Percentiles rank a stretch among this genome's conserved stretches.
Evolutionary conservation across 2,888 invertebrate genomes (phyloP).

Genomic region (Strigamia crassipes): DNA sequence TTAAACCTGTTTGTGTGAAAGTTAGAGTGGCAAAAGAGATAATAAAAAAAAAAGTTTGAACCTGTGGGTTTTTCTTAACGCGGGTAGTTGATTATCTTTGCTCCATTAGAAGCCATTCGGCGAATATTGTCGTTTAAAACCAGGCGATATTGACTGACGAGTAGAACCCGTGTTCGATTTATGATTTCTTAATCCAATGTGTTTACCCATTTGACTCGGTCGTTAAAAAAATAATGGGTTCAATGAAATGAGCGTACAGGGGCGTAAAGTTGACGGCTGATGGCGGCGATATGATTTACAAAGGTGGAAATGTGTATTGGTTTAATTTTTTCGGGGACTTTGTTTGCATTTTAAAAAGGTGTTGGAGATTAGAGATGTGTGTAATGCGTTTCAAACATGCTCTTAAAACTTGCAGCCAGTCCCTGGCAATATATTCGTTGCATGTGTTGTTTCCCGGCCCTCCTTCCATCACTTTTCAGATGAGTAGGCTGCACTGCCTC

Average conservation of each 20-base stretch:
- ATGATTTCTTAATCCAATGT: background rate
- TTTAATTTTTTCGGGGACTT: background rate
- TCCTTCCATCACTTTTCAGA: background rate
- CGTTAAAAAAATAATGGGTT: background rate
- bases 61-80: background rate
- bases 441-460: background rate
- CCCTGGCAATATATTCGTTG: background rate
- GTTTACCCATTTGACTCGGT: background rate
- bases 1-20: background rate
- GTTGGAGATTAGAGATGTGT: background rate
- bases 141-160: background rate
- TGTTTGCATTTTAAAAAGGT: background rate
- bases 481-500: background rate
- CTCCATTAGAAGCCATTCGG: background rate
- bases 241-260: background rate
- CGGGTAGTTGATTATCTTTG: background rate
- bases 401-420: background rate
- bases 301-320: background rate
- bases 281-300: background rate
- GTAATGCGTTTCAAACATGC: background rate
- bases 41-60: constrained; percentile 3
- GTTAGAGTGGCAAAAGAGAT: background rate
- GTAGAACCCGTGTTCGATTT: background rate
- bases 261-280: background rate
- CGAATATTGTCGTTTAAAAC: background rate